Evolutionary conservation across 2,888 invertebrate genomes (phyloP).

Genomic region (Calameuta filiformis): DNA sequence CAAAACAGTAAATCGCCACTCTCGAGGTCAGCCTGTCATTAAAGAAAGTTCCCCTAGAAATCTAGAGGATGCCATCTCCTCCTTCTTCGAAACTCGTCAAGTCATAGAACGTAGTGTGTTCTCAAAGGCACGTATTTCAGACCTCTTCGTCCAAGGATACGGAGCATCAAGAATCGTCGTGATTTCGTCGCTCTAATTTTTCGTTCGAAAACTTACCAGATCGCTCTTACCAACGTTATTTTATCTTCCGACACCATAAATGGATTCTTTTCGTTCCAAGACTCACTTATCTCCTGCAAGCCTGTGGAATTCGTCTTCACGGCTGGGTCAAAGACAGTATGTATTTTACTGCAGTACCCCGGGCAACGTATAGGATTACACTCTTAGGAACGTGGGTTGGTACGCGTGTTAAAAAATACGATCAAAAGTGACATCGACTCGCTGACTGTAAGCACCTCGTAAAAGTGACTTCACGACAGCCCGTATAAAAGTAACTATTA

Average conservation of each 20-base stretch:
- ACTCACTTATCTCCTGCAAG: neutral
- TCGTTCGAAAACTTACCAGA: neutral
- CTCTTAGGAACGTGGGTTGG: neutral
- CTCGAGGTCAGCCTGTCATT: constrained; percentile 14
- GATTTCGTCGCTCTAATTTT: neutral
- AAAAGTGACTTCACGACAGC: constrained; percentile 20
- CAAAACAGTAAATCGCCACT: constrained; percentile 15
- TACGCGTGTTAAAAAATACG: neutral
- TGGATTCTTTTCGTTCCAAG: neutral
- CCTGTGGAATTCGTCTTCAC: neutral
- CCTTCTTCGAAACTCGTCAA: neutral
- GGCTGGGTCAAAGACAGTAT: neutral
- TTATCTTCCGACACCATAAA: neutral
- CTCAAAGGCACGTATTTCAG: neutral
- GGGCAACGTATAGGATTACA: neutral
- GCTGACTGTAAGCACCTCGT: neutral
- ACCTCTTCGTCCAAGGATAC: neutral
- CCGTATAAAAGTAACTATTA: constrained; percentile 23
- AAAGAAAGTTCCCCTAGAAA: constrained; percentile 7
- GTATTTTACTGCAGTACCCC: neutral
- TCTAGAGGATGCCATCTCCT: neutral
- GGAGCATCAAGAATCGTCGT: neutral
- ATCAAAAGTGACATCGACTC: neutral
- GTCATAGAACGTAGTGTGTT: neutral
- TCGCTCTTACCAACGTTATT: neutral